A percentile compares a stretch with the other conserved stretches of the same genome.
These are phyloP conservation scores for Onthophagus taurus DNA, from an alignment of 1,140 invertebrate genomes.

Conservation along the genomic window DNA sequence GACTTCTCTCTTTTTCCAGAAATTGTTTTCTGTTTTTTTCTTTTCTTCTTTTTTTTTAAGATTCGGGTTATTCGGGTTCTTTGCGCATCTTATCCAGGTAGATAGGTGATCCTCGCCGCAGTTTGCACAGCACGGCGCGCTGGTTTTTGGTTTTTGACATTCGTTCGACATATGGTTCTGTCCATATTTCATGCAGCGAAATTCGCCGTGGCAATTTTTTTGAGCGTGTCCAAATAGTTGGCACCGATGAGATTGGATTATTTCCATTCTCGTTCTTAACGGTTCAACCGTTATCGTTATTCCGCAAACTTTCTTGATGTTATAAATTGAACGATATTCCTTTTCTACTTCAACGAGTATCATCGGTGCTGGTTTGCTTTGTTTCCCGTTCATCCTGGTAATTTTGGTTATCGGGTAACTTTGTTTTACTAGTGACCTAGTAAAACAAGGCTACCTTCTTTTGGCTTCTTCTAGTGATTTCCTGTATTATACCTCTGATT, in stretches of 20 bases:
- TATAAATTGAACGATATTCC: background rate
- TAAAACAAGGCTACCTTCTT: no score
- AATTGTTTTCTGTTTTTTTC: no score
- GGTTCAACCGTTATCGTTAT: slow-evolving; percentile 1
- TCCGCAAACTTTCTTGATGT: background rate
- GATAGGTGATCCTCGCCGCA: slow-evolving; percentile 33
- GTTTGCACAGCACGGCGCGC: slow-evolving; percentile 34
- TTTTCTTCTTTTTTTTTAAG: no score
- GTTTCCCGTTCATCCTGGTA: background rate
- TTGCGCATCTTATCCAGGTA: slow-evolving; percentile 28
- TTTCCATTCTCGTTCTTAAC: background rate
- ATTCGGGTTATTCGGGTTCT: background rate
- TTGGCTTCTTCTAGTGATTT: background rate
- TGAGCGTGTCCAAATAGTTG: slow-evolving; percentile 11
- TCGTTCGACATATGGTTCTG: slow-evolving; percentile 15
- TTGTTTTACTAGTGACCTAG: background rate
- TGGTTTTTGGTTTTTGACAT: slow-evolving; percentile 23
- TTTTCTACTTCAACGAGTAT: background rate
- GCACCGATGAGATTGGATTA: slow-evolving; percentile 3
- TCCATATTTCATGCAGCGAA: slow-evolving; percentile 9
- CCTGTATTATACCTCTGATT: background rate
- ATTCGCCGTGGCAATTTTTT: slow-evolving; percentile 6
- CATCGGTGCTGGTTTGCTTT: background rate
- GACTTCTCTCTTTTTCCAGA: no score
- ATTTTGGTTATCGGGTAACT: background rate